Conservation (phyloP, 1,140 invertebrate genomes). For the Aphis craccivora region DNA sequence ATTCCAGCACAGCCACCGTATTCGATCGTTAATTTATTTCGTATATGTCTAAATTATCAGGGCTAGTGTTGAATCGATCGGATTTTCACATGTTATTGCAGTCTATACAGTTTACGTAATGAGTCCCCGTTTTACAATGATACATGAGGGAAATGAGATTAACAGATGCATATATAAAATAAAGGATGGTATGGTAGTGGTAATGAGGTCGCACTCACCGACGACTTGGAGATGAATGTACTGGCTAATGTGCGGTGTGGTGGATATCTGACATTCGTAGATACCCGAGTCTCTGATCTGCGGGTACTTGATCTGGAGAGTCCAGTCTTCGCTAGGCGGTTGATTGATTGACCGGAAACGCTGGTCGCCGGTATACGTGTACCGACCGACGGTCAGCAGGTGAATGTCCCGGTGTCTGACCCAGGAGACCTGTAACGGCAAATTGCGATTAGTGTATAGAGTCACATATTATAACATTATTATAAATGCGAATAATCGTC, state of each 20-base stretch:
- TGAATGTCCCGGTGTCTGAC: slow-evolving; percentile 87
- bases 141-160: too few relatives aligned
- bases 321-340: slow-evolving; percentile 87
- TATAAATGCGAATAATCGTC: neutral
- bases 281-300: slow-evolving; percentile 83
- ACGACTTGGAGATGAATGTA: slow-evolving; percentile 85
- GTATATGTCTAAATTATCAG: neutral
- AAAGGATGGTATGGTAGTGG: neutral
- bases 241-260: slow-evolving; percentile 86
- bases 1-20: neutral
- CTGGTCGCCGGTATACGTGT: slow-evolving; percentile 91
- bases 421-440: slow-evolving; percentile 79
- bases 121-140: neutral
- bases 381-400: slow-evolving; percentile 85
- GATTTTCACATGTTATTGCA: neutral
- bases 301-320: slow-evolving; percentile 85
- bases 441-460: neutral
- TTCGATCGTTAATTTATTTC: neutral
- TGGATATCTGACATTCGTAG: slow-evolving; percentile 91
- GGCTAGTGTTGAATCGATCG: neutral
- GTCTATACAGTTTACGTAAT: neutral
- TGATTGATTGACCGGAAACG: slow-evolving; percentile 85
- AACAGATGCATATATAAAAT: too few relatives aligned
- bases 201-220: slow-evolving; percentile 70
- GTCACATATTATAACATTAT: neutral